Evolutionary conservation across 2,113 vertebrate species (phyloP).

Genomic region (Bos taurus): ARS-UCD2.0 NC_037346.1:55038001-55038500

Average conservation of each 20-base stretch:
- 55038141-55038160: fast-evolving
- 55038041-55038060: too few species aligned
- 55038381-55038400: background rate
- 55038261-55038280: background rate
- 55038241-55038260: background rate
- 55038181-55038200: too few species aligned
- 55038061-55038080: too few species aligned
- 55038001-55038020: fast-evolving
- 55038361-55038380: background rate
- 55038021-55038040: too few species aligned
- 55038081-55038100: too few species aligned
- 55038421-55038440: background rate
- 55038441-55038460: background rate
- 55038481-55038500: background rate
- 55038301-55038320: background rate
- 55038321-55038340: background rate
- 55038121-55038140: too few species aligned
- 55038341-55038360: background rate
- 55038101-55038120: too few species aligned
- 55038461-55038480: background rate
- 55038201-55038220: background rate
- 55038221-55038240: background rate
- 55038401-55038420: background rate
- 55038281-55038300: background rate
- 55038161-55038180: too few species aligned